Evolutionary conservation across 1,140 invertebrate species (phyloP), one percentile per base, ranked within the genome.

Genomic region (Drosophila kurseongensis): DNA sequence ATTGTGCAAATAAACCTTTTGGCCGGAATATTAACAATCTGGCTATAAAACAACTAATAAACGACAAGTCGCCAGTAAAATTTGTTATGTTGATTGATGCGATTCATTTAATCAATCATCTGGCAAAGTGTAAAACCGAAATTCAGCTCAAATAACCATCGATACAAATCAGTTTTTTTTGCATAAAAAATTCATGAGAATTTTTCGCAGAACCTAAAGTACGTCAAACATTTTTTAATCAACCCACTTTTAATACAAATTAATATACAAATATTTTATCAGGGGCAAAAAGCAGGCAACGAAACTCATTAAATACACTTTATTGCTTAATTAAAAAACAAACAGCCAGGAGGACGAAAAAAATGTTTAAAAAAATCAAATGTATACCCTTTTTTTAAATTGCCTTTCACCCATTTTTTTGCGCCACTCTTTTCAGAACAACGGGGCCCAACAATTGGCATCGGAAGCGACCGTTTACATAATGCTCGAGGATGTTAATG

Each of bases 391-490:
- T 52, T 75, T 75, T 58, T 66, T 48, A 44, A 63, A 60, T 48
- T 38, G 47, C 7, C 54, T 58, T 74, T 52, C 41, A 14, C n/a
- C 10, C 35, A 8, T 60, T 50, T 48, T 5, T 5, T 32, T 52
- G 44, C 23, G 7, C 35, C 12, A 27, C 36, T 35, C 29, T 62
- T 89, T 91, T 29, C 82, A 98, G 97, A 98, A 99, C 93, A 98
- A 98, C 93, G 97, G 97, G 63, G 97, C 97, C 47, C 97, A 98
- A 91, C 97, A 98, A 93, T 94, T 98, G 75, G 98, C 97, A 44
- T 98, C 97, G 35, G 97, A 98, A 94, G 97, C 97, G 5, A 98
- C 97, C 38, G 97, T 98, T 61, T 97, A 96, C 93, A 98, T 99
- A 85, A 96, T 97, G 94, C 93, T 99, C 47, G 97, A 98, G 93